Evolutionary conservation across 1,140 invertebrate species (phyloP).

Genomic region (Pteromalus puparum): DNA sequence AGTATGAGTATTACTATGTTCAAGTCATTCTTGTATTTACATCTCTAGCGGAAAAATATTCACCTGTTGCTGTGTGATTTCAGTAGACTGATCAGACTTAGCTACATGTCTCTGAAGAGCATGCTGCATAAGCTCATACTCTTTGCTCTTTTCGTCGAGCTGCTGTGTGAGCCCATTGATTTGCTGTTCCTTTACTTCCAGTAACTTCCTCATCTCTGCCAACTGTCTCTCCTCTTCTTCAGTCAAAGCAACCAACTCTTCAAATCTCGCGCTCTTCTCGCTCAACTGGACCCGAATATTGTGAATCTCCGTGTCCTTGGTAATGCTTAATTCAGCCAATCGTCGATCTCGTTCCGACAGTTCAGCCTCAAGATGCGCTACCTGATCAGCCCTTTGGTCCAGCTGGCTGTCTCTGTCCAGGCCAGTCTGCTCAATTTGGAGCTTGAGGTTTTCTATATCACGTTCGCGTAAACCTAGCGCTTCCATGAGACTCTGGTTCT

Average conservation of each 20-base stretch:
- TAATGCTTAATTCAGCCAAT: constrained; percentile 64
- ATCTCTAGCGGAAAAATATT: neutral
- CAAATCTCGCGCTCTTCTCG: constrained; percentile 67
- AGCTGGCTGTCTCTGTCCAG: neutral
- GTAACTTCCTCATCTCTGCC: constrained; percentile 74
- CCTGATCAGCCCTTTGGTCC: neutral
- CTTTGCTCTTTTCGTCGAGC: constrained; percentile 77
- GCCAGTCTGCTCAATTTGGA: constrained; percentile 53
- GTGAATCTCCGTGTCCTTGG: constrained; percentile 67
- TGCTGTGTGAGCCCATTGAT: constrained; percentile 81
- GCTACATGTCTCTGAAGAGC: constrained; percentile 59
- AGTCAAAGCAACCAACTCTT: constrained; percentile 74
- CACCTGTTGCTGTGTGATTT: neutral
- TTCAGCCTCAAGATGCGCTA: constrained; percentile 56
- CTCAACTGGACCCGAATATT: constrained; percentile 65
- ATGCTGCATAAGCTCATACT: constrained; percentile 73
- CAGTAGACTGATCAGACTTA: constrained; percentile 39
- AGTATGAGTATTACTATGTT: neutral
- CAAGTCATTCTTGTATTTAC: neutral
- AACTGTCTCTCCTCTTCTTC: constrained; percentile 76
- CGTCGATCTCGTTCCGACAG: constrained; percentile 64
- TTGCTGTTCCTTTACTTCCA: constrained; percentile 82
- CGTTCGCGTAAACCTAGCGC: constrained; percentile 52
- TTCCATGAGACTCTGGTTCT: constrained; percentile 59
- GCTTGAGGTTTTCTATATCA: constrained; percentile 62